A percentile compares a stretch with the other conserved stretches of the same genome.
Evolutionary conservation across 1,140 invertebrate genomes (phyloP).

Genomic region (Akabosia matsudoensis): DNA sequence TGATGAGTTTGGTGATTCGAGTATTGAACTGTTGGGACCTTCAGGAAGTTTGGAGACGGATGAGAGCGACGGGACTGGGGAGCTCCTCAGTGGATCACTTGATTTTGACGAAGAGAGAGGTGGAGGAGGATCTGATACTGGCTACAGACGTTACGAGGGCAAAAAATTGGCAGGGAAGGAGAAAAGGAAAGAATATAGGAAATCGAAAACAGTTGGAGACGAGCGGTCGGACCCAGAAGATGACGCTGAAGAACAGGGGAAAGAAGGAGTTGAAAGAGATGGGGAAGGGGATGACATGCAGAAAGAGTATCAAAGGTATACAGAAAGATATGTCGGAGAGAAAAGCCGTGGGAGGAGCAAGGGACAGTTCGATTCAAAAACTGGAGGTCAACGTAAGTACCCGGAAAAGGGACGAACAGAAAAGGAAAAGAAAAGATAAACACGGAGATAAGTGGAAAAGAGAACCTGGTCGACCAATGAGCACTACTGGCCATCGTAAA

Average conservation of each 20-base stretch:
- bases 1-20: constrained; percentile 32
- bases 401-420: neutral
- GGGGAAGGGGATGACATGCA: neutral
- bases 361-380: neutral
- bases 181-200: neutral
- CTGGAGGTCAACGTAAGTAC: neutral
- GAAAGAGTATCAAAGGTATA: neutral
- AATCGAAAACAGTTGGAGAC: neutral
- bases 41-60: constrained; percentile 20
- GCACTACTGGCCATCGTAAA: neutral
- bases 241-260: neutral
- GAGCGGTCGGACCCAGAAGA: neutral
- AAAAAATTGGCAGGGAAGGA: neutral
- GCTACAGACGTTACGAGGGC: neutral
- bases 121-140: neutral
- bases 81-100: constrained; percentile 2
- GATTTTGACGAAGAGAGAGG: neutral
- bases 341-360: neutral
- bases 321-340: neutral
- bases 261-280: neutral
- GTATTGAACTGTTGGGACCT: constrained; percentile 37
- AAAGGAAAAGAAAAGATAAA: neutral
- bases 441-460: constrained; percentile 2
- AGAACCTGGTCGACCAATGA: neutral
- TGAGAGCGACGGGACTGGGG: constrained; percentile 21